Base-by-base conservation (phyloP, 2,797 vertebrate species). In the Mareca strepera region DNA sequence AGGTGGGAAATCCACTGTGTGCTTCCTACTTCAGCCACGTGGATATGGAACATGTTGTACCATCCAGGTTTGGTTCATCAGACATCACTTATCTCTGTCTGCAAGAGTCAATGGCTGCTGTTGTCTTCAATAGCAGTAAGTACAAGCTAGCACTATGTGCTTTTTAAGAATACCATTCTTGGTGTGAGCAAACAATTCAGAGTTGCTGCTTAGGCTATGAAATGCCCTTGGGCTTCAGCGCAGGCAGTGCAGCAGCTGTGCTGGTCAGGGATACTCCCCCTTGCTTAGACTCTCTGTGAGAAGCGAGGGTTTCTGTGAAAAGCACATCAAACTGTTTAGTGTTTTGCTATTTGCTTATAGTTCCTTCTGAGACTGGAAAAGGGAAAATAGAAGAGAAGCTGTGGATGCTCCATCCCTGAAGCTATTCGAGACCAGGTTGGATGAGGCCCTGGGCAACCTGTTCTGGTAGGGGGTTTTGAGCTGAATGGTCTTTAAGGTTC, bases 1-100 rank as follows among this genome's bases (percentile, higher is more conserved):
- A 0, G 1, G 11, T 50, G 46, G 26, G 31, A 25, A 59, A 43
- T 46, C 60, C 7, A 0, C 28, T 17, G 6, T 15, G 7, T 15
- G 13, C 29, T 62, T 68, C 64, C 67, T 39, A 3, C 59, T 80
- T 60, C n/a, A 59, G 41, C 39, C 43, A 33, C 0, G 1, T 12
- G 64, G 84, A 28, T 55, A 31, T 5, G 41, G 66, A 82, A 80
- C 0, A 5, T 43, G 77, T 56, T 21, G 16, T 43, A 22, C 35
- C 64, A 37, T 17, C 39, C n/a, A 11, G 23, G 50, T 26, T 67
- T 55, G 26, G 72, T 22, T 64, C 41, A 4, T 17, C 86, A 82
- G 33, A 26, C 5, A 2, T 14, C 33, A 15, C 44, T 80, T 46
- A 35, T 26, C 41, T 59, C 41, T 66, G 25, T 66, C 18, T 68